phyloP scores from a whole-genome alignment of 2,888 invertebrate species.

The Mesochorus sp. region DNA sequence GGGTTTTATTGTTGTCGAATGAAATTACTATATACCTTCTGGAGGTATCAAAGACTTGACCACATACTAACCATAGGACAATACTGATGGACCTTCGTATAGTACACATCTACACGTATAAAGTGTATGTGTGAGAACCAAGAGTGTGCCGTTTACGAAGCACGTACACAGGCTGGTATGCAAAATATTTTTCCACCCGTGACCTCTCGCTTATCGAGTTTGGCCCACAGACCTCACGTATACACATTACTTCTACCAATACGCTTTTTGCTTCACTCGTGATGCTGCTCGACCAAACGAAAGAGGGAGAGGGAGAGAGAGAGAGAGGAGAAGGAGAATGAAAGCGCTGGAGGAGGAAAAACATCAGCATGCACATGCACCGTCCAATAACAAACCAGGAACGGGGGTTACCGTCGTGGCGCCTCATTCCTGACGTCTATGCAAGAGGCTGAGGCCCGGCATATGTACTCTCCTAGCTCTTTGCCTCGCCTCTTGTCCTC shows the following conservation, averaged over 20 bases:
- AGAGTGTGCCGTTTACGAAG: background rate
- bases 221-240: slow-evolving; percentile 29
- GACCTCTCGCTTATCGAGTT: slow-evolving; percentile 60
- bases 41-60: slow-evolving; percentile 29
- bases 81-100: background rate
- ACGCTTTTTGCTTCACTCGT: background rate
- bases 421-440: slow-evolving; percentile 28
- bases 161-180: slow-evolving; percentile 39
- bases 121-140: background rate
- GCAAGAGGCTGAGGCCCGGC: slow-evolving; percentile 2
- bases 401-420: slow-evolving; percentile 22
- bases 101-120: too few species aligned
- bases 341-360: slow-evolving; percentile 37
- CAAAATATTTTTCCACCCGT: slow-evolving; percentile 58
- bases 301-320: background rate
- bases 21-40: slow-evolving; percentile 18
- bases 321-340: slow-evolving; percentile 39
- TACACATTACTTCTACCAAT: background rate
- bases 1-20: slow-evolving; percentile 27
- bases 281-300: background rate
- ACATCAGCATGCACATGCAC: slow-evolving; percentile 40
- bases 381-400: slow-evolving; percentile 39
- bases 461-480: slow-evolving; percentile 1
- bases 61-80: slow-evolving; percentile 3
- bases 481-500: background rate